phyloP scores from a whole-genome alignment of 2,888 invertebrate genomes.

The Epirrhoe alternata region DNA sequence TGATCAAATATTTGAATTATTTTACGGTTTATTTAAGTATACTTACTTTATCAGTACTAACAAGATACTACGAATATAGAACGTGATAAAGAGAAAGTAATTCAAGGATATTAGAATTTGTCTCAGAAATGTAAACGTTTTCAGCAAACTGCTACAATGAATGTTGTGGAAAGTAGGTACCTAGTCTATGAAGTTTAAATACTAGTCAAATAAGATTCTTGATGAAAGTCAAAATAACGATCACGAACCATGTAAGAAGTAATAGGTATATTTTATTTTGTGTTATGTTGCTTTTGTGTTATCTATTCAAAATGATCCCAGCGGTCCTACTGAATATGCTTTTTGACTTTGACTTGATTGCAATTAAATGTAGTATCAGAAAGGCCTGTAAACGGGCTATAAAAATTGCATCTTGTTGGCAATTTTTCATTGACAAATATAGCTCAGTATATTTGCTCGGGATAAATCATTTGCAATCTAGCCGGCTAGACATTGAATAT shows the following conservation, averaged over 20 bases:
- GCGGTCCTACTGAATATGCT: too few species aligned
- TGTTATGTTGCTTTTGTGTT: too few species aligned
- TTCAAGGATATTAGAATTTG: conserved; percentile 26
- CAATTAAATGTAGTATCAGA: too few species aligned
- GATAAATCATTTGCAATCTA: too few species aligned
- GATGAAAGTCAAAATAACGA: not conserved
- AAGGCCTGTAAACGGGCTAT: too few species aligned
- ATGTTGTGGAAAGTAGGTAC: not conserved
- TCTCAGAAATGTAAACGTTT: not conserved
- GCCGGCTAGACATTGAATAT: too few species aligned
- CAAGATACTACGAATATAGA: conserved; percentile 31
- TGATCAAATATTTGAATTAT: conserved; percentile 7
- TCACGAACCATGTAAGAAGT: not conserved
- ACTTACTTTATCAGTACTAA: conserved; percentile 27
- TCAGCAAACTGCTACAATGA: not conserved
- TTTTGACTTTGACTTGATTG: too few species aligned
- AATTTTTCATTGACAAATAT: too few species aligned
- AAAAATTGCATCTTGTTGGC: too few species aligned
- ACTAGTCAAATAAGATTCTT: not conserved
- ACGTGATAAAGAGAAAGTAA: conserved; percentile 39
- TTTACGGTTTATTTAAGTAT: conserved; percentile 14
- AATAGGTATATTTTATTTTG: too few species aligned
- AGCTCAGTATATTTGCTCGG: too few species aligned
- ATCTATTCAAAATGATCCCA: too few species aligned
- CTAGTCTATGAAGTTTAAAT: not conserved